These are phyloP conservation scores for Acanthococcus lagerstroemiae DNA, from an alignment of 2,888 invertebrate species.

Conservation along the genomic window DNA sequence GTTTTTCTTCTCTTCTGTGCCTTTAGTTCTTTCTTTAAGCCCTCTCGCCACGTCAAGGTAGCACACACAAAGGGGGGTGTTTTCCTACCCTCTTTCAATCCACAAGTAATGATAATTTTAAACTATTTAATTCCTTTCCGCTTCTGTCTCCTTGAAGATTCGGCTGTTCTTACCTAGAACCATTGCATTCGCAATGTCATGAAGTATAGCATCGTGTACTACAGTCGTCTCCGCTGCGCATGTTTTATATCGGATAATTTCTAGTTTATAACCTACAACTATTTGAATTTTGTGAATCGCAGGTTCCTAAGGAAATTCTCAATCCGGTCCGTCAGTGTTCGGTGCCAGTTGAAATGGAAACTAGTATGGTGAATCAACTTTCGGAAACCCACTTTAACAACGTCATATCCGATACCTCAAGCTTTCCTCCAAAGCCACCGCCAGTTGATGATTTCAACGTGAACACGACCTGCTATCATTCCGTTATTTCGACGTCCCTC, in stretches of 20 bases:
- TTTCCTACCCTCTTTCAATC: too few species aligned
- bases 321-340: background rate
- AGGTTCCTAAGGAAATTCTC: constrained; percentile 16
- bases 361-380: background rate
- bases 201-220: background rate
- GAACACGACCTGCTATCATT: background rate
- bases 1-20: too few species aligned
- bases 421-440: background rate
- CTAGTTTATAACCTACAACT: background rate
- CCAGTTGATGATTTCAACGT: background rate
- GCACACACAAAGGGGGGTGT: too few species aligned
- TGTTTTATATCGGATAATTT: too few species aligned
- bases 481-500: constrained; percentile 8
- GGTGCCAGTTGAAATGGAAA: background rate
- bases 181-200: too few species aligned
- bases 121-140: too few species aligned
- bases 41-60: too few species aligned
- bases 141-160: too few species aligned
- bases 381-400: background rate
- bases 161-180: too few species aligned
- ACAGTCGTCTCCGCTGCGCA: background rate
- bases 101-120: too few species aligned
- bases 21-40: too few species aligned
- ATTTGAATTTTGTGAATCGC: background rate
- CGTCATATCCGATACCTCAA: background rate